Conservation (phyloP, 2,888 invertebrate species). For the Epinotia bilunana region DNA sequence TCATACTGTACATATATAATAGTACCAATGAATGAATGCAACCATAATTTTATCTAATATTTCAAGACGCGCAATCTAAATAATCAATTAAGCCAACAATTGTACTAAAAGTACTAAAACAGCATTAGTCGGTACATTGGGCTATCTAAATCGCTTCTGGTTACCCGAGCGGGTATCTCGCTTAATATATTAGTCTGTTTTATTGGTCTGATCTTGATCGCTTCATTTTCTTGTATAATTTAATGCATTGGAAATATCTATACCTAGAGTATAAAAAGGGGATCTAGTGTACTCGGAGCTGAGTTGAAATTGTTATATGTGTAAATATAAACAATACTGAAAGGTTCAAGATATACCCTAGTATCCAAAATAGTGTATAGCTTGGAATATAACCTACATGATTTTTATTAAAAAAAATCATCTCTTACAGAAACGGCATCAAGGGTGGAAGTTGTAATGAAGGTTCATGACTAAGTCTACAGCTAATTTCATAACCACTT, state of each 20-base stretch:
- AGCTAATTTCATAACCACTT: no score
- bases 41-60: not conserved
- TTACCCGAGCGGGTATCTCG: conserved; percentile 11
- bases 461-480: no score
- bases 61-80: not conserved
- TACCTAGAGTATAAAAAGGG: not conserved
- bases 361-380: no score
- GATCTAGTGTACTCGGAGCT: not conserved
- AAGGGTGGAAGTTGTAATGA: no score
- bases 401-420: no score
- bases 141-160: conserved; percentile 35
- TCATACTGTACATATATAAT: no score
- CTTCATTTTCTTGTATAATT: conserved; percentile 19
- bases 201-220: conserved; percentile 21
- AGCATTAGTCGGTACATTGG: conserved; percentile 12
- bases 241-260: conserved; percentile 1
- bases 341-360: no score
- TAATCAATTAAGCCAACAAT: conserved; percentile 19
- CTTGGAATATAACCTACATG: no score
- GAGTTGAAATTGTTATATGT: not conserved
- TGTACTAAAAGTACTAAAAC: conserved; percentile 29
- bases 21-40: no score
- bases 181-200: conserved; percentile 35
- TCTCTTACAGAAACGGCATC: no score
- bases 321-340: no score